Conservation (phyloP, 2,797 vertebrate genomes). For the Mycteria americana region DNA sequence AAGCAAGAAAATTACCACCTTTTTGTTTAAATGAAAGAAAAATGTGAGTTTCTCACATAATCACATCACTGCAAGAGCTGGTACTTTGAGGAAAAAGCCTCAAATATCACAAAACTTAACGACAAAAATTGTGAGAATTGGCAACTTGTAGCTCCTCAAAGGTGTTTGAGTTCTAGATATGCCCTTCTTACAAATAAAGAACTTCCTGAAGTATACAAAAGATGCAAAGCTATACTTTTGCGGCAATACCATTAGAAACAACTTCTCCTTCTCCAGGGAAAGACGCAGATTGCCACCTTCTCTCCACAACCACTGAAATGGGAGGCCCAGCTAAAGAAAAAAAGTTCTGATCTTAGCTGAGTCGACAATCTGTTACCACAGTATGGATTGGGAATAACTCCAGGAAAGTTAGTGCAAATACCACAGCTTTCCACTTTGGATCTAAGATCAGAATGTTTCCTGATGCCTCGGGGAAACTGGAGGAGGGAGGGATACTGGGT, state of each 20-base stretch:
- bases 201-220: not conserved
- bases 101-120: not conserved
- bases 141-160: not conserved
- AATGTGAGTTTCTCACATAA: not conserved
- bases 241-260: not conserved
- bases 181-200: not conserved
- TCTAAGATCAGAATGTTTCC: not conserved
- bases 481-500: not conserved
- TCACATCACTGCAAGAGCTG: not conserved
- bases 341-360: not conserved
- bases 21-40: slow-evolving; percentile 37
- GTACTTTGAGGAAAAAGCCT: slow-evolving; percentile 20
- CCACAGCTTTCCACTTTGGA: not conserved
- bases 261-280: not conserved
- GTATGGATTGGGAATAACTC: not conserved
- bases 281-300: not conserved
- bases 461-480: not conserved
- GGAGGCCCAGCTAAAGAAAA: not conserved
- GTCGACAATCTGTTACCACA: not conserved
- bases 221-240: not conserved
- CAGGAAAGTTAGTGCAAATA: slow-evolving; percentile 4
- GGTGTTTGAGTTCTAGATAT: not conserved
- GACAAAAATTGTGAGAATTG: not conserved
- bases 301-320: not conserved
- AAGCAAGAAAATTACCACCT: not conserved